phyloP scores from a whole-genome alignment of 2,888 invertebrate species.

The Xiphydria camelus region DNA sequence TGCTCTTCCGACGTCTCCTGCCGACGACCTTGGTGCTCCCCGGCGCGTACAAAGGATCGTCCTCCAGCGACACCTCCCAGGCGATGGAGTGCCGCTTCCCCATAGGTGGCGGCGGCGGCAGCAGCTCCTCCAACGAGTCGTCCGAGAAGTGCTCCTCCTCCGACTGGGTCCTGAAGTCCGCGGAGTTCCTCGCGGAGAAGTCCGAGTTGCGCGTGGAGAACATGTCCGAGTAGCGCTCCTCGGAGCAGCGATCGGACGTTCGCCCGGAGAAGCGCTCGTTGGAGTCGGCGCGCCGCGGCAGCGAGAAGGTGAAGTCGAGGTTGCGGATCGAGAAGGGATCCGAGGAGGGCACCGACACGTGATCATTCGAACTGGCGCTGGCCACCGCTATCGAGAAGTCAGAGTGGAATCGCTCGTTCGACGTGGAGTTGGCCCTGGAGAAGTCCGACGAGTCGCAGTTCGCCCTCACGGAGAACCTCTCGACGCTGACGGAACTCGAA shows the following conservation, averaged over 20 bases:
- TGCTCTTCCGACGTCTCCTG: constrained; percentile 57
- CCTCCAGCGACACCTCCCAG: constrained; percentile 82
- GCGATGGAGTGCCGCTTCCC: constrained; percentile 79
- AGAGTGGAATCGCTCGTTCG: constrained; percentile 54
- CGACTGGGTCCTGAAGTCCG: constrained; percentile 53
- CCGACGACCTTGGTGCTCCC: constrained; percentile 69
- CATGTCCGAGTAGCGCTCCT: constrained; percentile 27
- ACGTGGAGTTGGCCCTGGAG: constrained; percentile 53
- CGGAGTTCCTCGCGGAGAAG: constrained; percentile 46
- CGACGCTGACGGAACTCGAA: constrained; percentile 52
- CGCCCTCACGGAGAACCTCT: constrained; percentile 52
- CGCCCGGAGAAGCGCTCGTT: constrained; percentile 48
- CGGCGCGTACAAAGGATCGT: constrained; percentile 71
- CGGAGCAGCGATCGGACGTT: constrained; percentile 43
- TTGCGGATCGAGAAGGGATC: constrained; percentile 52
- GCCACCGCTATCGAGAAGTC: constrained; percentile 54
- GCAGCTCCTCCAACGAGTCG: constrained; percentile 79
- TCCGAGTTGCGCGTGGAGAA: constrained; percentile 48
- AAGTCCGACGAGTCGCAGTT: constrained; percentile 55
- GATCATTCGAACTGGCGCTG: constrained; percentile 54
- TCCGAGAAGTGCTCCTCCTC: constrained; percentile 76
- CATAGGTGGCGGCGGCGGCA: constrained; percentile 67
- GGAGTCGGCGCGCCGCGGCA: constrained; percentile 44
- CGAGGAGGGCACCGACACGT: constrained; percentile 50
- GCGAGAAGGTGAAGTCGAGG: constrained; percentile 43